Percentiles rank a stretch among this genome's conserved stretches.
These are phyloP conservation scores for Nematolebias whitei DNA, from an alignment of 2,113 vertebrate genomes.

Conservation along the genomic window DNA sequence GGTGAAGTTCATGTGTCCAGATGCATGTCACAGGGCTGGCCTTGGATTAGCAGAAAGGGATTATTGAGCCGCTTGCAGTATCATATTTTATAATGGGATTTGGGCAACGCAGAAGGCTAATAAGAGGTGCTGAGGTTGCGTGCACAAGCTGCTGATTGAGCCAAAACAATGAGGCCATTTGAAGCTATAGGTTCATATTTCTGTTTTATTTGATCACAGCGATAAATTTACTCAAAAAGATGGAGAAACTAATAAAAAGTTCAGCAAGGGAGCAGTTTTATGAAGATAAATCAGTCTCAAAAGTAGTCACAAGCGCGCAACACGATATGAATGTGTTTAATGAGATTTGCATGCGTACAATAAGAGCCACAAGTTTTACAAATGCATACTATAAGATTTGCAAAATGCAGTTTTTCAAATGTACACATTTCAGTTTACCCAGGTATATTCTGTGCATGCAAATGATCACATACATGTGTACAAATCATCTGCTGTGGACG, in stretches of 20 bases:
- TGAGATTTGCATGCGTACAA: no score
- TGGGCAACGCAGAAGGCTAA: slow-evolving; percentile 46
- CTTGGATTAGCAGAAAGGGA: slow-evolving; percentile 64
- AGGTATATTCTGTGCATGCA: no score
- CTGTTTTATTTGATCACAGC: slow-evolving; percentile 5
- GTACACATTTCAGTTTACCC: no score
- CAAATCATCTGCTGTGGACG: no score
- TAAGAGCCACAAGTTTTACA: no score
- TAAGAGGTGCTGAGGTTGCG: slow-evolving; percentile 61
- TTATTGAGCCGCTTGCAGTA: slow-evolving; percentile 65
- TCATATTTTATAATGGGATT: slow-evolving; percentile 73
- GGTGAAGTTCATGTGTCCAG: neutral
- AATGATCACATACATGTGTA: no score
- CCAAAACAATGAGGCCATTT: slow-evolving; percentile 43
- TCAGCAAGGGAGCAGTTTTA: neutral
- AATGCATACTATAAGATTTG: no score
- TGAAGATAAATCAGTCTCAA: no score
- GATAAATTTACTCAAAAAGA: neutral
- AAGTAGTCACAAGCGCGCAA: no score
- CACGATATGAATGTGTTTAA: no score
- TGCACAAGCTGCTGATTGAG: slow-evolving; percentile 54
- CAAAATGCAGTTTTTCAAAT: no score
- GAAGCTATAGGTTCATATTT: neutral
- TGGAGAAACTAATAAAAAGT: neutral
- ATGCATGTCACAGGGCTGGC: slow-evolving; percentile 8